Base-by-base conservation (phyloP, 1,140 invertebrate species). In the Drosophila aff. region DNA sequence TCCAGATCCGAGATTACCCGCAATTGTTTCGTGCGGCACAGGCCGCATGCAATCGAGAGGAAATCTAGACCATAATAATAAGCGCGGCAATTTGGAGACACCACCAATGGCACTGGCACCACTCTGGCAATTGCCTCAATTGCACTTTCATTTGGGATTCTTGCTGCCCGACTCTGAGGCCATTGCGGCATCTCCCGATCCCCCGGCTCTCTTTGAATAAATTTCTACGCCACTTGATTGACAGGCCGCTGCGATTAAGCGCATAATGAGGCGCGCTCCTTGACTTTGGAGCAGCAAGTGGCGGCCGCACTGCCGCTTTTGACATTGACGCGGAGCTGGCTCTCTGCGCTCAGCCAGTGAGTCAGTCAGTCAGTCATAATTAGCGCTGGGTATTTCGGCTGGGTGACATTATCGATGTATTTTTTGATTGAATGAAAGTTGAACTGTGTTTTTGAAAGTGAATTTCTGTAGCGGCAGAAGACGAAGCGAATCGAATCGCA, bases 361-460 rank as follows among this genome's bases (percentile, higher is more conserved):
- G 49, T 50, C 16, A 79, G 76, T 79, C 16, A 79, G 76, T 79
- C 76, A 73, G 67, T 80, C 76, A 80, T 80, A 80, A 80, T 80
- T 80, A 80, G 61, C 69, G 76, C 61, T 66, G 76, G 76, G 61
- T 79, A 73, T 79, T 79, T 79, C 46, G 75, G 65, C 68, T 65
- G 71, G 77, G 76, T 80, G 77, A 79, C 77, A 79, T 66, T 80
- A 80, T 80, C 76, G 68, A 67, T 80, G 68, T 73, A 57, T 66
- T 79, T 73, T 43, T 36, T 79, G 77, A 79, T 79, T 79, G 76
- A 81, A 81, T 80, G 77, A 81, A 81, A 81, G 77, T 81, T 81
- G 69, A 75, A 79, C 55, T 79, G 59, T 59, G 59, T 65, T 79
- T 79, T 74, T 79, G 78, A 81, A 81, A 81, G 78, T 81, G 71